Conservation (phyloP, 23 tunicate genomes). For the Halocynthia aurantium region DNA sequence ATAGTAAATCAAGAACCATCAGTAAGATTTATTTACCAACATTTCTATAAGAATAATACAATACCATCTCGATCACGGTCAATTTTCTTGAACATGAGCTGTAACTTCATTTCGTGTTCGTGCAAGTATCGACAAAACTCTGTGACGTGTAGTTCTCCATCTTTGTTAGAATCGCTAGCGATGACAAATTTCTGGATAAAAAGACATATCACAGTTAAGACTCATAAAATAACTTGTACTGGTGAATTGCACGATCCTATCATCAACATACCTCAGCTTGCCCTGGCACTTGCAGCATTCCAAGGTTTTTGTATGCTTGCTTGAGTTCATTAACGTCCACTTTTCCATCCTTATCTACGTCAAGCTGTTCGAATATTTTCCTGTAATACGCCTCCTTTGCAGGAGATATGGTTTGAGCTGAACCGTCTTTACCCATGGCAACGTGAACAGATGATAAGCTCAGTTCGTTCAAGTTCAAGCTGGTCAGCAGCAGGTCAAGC, state of each 20-base stretch:
- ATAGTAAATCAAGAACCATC: too few species aligned
- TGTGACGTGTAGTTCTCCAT: constrained; percentile 79
- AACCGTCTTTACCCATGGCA: constrained; percentile 49
- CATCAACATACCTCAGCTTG: constrained; percentile 72
- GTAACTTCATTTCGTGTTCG: constrained; percentile 86
- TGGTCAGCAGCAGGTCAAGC: constrained; percentile 23
- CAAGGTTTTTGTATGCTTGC: constrained; percentile 55
- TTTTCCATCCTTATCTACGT: constrained; percentile 82
- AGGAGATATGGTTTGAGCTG: constrained; percentile 39
- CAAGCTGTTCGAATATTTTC: constrained; percentile 57
- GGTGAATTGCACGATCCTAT: too few species aligned
- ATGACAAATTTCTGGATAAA: constrained; percentile 56
- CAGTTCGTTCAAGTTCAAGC: constrained; percentile 31
- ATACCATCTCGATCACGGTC: constrained; percentile 91
- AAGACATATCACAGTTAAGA: not conserved
- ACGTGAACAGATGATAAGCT: constrained; percentile 33
- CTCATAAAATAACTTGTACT: too few species aligned
- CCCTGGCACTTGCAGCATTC: constrained; percentile 72
- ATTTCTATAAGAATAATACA: not conserved
- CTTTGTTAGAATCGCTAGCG: constrained; percentile 80
- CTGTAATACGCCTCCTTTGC: constrained; percentile 79
- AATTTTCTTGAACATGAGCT: constrained; percentile 64
- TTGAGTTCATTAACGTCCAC: constrained; percentile 70
- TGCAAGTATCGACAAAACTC: constrained; percentile 88
- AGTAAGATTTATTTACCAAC: not conserved